phyloP scores from a whole-genome alignment of 2,888 invertebrate species.

The Aleiodes leptofemur region DNA sequence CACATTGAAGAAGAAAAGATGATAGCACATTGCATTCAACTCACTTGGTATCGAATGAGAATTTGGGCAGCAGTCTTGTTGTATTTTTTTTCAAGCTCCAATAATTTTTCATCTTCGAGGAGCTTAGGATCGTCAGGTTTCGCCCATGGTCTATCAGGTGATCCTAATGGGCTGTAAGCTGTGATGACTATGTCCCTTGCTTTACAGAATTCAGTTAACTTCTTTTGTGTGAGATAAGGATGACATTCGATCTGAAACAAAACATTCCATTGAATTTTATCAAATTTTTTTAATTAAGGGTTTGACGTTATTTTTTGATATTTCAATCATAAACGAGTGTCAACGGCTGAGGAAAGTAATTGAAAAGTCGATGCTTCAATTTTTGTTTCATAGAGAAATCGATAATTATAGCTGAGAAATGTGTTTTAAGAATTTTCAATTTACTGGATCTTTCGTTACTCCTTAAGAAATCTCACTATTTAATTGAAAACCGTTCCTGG shows the following conservation, averaged over 20 bases:
- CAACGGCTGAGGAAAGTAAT: too few species aligned
- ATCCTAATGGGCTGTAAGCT: slow-evolving; percentile 91
- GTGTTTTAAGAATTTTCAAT: too few species aligned
- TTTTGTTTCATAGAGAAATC: too few species aligned
- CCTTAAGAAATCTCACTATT: too few species aligned
- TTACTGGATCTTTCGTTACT: too few species aligned
- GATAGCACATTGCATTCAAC: slow-evolving; percentile 1
- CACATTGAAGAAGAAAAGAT: slow-evolving; percentile 52
- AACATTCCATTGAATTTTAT: background rate
- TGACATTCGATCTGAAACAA: slow-evolving; percentile 85
- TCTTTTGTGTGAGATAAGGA: slow-evolving; percentile 85
- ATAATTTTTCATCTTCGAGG: slow-evolving; percentile 84
- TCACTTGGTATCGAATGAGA: slow-evolving; percentile 81
- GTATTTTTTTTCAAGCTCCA: slow-evolving; percentile 79
- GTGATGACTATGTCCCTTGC: slow-evolving; percentile 82
- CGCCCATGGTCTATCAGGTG: slow-evolving; percentile 89
- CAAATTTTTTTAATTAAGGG: too few species aligned
- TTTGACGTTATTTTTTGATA: too few species aligned
- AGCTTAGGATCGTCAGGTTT: slow-evolving; percentile 83
- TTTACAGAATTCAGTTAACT: slow-evolving; percentile 83
- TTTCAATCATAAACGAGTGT: too few species aligned
- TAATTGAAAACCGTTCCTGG: too few species aligned
- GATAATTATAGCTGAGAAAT: too few species aligned
- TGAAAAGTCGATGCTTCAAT: too few species aligned
- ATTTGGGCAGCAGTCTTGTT: slow-evolving; percentile 84